Percentiles rank a stretch among this genome's conserved stretches.
These are phyloP conservation scores for Saimiri boliviensis DNA, from an alignment of 2,113 vertebrate species.

Conservation along the genomic window DNA sequence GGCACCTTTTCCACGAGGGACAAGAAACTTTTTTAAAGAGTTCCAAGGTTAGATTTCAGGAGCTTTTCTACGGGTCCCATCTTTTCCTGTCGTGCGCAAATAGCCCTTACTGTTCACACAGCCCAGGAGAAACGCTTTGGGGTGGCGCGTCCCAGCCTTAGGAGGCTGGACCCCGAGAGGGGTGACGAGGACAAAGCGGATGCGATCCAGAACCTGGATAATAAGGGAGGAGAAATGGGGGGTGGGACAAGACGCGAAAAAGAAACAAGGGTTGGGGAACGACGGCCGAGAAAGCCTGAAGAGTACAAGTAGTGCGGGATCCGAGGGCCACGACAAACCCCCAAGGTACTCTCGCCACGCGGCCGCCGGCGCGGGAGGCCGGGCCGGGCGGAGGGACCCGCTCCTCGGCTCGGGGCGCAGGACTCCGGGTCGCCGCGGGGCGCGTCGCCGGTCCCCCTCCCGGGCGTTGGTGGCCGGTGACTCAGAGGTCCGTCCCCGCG, in stretches of 20 bases:
- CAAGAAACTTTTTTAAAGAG: neutral
- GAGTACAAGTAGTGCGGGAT: neutral
- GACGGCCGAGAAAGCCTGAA: neutral
- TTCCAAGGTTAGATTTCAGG: neutral
- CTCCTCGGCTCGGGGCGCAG: neutral
- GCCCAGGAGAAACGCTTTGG: neutral
- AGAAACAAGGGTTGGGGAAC: neutral
- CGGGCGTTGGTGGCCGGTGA: constrained; percentile 42
- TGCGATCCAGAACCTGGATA: neutral
- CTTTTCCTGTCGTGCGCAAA: neutral
- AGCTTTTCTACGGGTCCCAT: neutral
- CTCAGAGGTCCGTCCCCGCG: constrained; percentile 19
- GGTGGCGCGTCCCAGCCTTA: neutral
- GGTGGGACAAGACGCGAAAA: neutral
- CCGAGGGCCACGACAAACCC: neutral
- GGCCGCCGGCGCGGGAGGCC: neutral
- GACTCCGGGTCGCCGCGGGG: fast-evolving
- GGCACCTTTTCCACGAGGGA: neutral
- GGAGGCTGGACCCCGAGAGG: neutral
- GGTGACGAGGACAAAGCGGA: neutral
- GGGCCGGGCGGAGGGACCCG: neutral
- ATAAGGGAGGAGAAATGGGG: neutral
- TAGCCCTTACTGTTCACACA: fast-evolving
- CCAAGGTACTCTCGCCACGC: neutral
- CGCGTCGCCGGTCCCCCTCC: neutral